Base-by-base conservation (phyloP, 92 coral and sea anemone species). In the Palythoa heliodiscus region DNA sequence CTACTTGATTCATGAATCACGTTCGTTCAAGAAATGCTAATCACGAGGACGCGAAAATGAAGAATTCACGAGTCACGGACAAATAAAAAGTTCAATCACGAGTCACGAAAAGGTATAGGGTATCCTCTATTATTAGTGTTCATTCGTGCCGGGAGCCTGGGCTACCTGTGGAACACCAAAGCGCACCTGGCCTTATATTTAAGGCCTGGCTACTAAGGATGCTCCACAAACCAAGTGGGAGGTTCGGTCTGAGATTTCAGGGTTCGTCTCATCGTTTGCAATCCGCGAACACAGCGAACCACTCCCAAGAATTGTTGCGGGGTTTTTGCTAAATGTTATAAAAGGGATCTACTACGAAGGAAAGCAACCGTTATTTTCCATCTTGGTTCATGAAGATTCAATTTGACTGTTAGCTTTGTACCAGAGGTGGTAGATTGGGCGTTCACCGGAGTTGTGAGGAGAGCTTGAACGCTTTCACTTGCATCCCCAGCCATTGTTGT, bases 231-330 rank as follows among this genome's bases (percentile, higher is more conserved):
- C 50, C 87, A 87, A 86, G 88, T 87, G 93, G 93, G 93, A 90
- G 93, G 93, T 75, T 71, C 93, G 61, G 69, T 57, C 1, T 69
- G 68, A 70, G 71, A 75, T 90, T 90, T 64, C 90, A 87, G 90
- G 93, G 93, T 78, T 83, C 43, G 82, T 90, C 82, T 82, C 85
- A 87, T 90, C 93, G 93, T 83, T 90, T 90, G 90, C 90, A 87
- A 90, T 87, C 93, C 93, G 83, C 92, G 81, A 84, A 83, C 88
- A 87, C 88, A 87, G 88, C 87, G 90, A 90, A 90, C 93, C 93
- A 90, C 93, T 90, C 93, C 93, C 93, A 87, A 87, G 87, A 87
- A 77, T 87, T 86, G 88, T 72, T 88, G 82, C 86, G 83, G 78
- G 66, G 83, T 57, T 83, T 90, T 88, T 87, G 73, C 82, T 83